Base-by-base conservation (phyloP, 2,113 vertebrate species). In the Ammodytes marinus region DNA sequence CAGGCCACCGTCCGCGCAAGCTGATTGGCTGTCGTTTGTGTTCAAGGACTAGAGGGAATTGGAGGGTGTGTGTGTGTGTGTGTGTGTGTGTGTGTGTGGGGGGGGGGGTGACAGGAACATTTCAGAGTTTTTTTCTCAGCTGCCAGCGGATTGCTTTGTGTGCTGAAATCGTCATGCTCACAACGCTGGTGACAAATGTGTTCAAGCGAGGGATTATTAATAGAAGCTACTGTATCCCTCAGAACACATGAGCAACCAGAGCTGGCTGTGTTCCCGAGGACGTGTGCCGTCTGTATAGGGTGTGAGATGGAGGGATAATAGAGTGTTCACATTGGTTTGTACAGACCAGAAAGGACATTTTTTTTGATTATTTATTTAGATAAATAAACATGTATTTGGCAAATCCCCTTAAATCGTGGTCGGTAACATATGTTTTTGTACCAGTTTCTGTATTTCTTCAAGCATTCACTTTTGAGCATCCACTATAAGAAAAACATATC, bases 11-110 rank as follows among this genome's bases (percentile, higher is more conserved):
- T 61, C 37, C 17, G 0, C 43, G 27, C 3, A 8, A 50, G 55
- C 39, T 60, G 55, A 60, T 77, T 59, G 61, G 52, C 42, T 64
- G 8, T 74, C 37, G 6, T 19, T 10, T 37, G 42, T 10, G 55
- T 46, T n/a, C 3, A 43, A 5, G 1, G 14, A 71, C 13, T 19
- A 52, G 55, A 8, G n/a, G 10, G 45, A 35, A 3, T 35, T 42
- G 54, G 63, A 17, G 17, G 19, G 40, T 9, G 19, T 59, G 27
- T 27, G 27, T 27, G 27, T 1, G 27, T 27, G 27, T 27, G 27
- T 27, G 27, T 1, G 27, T 27, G 27, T 42, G 17, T 49, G 40
- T 14, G 19, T 59, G n/a, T n/a, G n/a, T n/a, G n/a, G n/a, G n/a
- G n/a, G n/a, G n/a, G n/a, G n/a, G n/a, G n/a, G 27, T 27, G 27